phyloP scores from a whole-genome alignment of 2,888 invertebrate genomes.

The Hydriomena furcata region DNA sequence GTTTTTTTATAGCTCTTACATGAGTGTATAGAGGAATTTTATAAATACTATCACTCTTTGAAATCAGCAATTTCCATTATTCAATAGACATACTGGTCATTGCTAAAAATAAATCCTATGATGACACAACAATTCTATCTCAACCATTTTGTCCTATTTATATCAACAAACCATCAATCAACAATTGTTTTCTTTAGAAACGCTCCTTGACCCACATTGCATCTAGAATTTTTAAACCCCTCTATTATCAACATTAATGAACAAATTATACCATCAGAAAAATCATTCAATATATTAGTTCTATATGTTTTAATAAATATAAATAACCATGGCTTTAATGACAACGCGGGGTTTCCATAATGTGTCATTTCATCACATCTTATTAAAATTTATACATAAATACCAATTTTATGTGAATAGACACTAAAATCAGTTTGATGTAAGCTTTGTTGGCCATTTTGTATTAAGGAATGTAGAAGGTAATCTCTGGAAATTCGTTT shows the following conservation, averaged over 20 bases:
- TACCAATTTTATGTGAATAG: no score
- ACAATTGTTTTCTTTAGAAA: conserved; percentile 1
- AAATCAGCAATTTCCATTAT: no score
- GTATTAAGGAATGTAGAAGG: no score
- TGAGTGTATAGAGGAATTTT: neutral
- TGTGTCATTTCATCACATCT: neutral
- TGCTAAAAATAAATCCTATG: neutral
- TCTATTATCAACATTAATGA: conserved; percentile 2
- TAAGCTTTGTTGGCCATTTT: no score
- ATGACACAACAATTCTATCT: neutral
- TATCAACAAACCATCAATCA: conserved; percentile 6
- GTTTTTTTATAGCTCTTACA: neutral
- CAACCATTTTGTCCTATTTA: conserved; percentile 5
- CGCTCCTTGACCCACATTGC: conserved; percentile 1
- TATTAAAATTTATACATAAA: no score
- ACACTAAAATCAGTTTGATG: no score
- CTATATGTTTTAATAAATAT: neutral
- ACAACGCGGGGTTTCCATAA: neutral
- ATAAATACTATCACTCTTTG: no score
- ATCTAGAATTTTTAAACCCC: neutral
- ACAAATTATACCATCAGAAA: conserved; percentile 6
- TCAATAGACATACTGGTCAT: neutral
- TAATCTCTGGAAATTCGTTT: no score
- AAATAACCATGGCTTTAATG: no score
- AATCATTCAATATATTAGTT: neutral